Evolutionary conservation across 1,140 invertebrate genomes (phyloP).

Genomic region (Papilio machaon): DNA sequence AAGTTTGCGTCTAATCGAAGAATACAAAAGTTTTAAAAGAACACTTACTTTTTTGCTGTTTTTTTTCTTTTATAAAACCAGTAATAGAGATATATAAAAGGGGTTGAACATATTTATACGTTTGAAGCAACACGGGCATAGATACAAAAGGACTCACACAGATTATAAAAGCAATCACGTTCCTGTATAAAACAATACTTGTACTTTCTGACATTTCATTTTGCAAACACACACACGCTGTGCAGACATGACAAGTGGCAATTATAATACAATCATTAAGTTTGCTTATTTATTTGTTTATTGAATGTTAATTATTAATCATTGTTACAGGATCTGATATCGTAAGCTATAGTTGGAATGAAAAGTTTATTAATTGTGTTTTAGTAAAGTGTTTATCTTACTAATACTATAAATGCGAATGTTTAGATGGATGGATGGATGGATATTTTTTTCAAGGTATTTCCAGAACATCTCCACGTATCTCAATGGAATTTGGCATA

Average conservation of each 20-base stretch:
- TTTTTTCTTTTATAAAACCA: background rate
- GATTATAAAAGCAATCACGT: constrained; percentile 20
- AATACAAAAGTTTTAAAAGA: background rate
- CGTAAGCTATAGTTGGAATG: background rate
- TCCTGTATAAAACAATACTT: constrained; percentile 13
- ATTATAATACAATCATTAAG: constrained; percentile 26
- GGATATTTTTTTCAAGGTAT: too few species aligned
- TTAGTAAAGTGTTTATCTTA: background rate
- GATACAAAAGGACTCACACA: background rate
- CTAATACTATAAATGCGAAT: too few species aligned
- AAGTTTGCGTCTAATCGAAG: too few species aligned
- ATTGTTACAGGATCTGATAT: constrained; percentile 7
- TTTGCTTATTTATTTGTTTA: constrained; percentile 29
- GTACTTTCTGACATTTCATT: constrained; percentile 21
- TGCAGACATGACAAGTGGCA: constrained; percentile 14
- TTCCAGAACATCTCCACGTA: too few species aligned
- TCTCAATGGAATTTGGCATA: too few species aligned
- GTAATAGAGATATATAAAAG: background rate
- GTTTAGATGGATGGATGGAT: too few species aligned
- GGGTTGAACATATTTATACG: background rate
- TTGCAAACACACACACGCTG: background rate
- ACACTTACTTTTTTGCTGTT: background rate
- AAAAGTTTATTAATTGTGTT: background rate
- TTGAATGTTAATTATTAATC: constrained; percentile 24
- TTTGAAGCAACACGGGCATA: background rate